A percentile compares a stretch with the other conserved stretches of the same genome.
These are phyloP conservation scores for Prinia subflava DNA, from an alignment of 2,113 vertebrate genomes.

Conservation along the genomic window DNA sequence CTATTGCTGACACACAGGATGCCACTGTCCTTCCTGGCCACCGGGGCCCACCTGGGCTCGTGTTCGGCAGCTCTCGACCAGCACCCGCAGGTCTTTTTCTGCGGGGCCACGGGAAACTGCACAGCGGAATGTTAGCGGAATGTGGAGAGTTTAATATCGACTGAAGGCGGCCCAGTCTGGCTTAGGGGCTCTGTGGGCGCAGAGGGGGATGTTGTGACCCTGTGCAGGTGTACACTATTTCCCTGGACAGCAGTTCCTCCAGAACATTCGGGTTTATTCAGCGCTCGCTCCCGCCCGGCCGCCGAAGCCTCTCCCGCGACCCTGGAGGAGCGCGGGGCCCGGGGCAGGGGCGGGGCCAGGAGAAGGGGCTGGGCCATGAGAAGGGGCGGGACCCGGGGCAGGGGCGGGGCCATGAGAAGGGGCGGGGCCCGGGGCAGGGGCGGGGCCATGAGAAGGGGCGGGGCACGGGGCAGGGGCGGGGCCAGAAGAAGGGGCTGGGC, in stretches of 20 bases:
- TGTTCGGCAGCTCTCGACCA: not conserved
- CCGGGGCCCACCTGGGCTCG: not conserved
- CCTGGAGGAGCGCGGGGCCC: fast-evolving
- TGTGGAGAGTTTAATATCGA: not conserved
- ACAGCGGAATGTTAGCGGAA: fast-evolving
- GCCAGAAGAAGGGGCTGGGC: too few relatives aligned
- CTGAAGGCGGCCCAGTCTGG: not conserved
- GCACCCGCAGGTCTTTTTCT: not conserved
- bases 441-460: too few relatives aligned
- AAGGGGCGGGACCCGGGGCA: too few relatives aligned
- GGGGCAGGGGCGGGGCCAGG: too few relatives aligned
- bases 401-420: too few relatives aligned
- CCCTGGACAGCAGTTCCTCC: fast-evolving
- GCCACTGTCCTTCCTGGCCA: not conserved
- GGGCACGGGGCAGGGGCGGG: too few relatives aligned
- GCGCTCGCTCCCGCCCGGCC: fast-evolving
- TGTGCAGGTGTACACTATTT: fast-evolving
- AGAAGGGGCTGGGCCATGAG: too few relatives aligned
- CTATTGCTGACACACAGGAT: not conserved
- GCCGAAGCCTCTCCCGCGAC: not conserved
- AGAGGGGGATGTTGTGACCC: not conserved
- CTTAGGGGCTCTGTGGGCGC: not conserved
- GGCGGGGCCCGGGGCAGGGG: too few relatives aligned
- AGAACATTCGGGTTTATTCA: fast-evolving
- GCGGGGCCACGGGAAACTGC: not conserved